phyloP scores from a whole-genome alignment of 1,140 invertebrate species.

The Pogonomyrmex californicus region DNA sequence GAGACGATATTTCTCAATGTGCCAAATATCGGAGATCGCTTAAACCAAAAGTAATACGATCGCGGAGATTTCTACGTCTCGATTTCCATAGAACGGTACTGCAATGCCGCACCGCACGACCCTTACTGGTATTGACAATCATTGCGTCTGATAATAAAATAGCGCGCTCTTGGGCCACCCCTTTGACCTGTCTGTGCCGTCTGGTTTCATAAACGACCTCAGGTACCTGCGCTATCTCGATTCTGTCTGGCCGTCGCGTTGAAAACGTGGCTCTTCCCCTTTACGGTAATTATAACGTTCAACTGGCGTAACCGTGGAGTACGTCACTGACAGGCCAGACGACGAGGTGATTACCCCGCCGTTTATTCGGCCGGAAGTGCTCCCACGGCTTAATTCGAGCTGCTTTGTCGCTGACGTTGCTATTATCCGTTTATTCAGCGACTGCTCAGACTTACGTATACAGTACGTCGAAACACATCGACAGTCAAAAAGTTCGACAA shows the following conservation, averaged over 20 bases:
- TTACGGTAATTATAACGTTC: slow-evolving; percentile 66
- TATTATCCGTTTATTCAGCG: slow-evolving; percentile 56
- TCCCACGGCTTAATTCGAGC: slow-evolving; percentile 67
- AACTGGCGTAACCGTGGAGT: slow-evolving; percentile 52
- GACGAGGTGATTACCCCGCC: slow-evolving; percentile 15
- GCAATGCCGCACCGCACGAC: too few relatives aligned
- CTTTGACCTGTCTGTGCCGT: slow-evolving; percentile 44
- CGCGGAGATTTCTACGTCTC: slow-evolving; percentile 11
- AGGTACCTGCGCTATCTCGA: slow-evolving; percentile 41
- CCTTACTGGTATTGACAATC: slow-evolving; percentile 56
- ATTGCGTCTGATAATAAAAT: slow-evolving; percentile 64
- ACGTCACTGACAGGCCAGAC: slow-evolving; percentile 67
- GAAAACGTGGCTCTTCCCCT: slow-evolving; percentile 50
- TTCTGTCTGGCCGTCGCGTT: slow-evolving; percentile 30
- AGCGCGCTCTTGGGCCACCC: slow-evolving; percentile 19
- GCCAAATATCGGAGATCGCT: slow-evolving; percentile 55
- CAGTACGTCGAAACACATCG: slow-evolving; percentile 11
- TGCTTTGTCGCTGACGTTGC: slow-evolving; percentile 68
- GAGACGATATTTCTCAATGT: not conserved
- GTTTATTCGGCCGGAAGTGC: slow-evolving; percentile 57
- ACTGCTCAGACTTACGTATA: slow-evolving; percentile 48
- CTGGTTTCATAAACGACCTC: slow-evolving; percentile 27
- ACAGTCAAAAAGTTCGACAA: not conserved
- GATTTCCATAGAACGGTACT: slow-evolving; percentile 57
- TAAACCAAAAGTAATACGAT: slow-evolving; percentile 43